Percentiles rank a stretch among this genome's conserved stretches.
phyloP scores from a whole-genome alignment of 2,797 vertebrate species.

The Myioborus miniatus region DNA sequence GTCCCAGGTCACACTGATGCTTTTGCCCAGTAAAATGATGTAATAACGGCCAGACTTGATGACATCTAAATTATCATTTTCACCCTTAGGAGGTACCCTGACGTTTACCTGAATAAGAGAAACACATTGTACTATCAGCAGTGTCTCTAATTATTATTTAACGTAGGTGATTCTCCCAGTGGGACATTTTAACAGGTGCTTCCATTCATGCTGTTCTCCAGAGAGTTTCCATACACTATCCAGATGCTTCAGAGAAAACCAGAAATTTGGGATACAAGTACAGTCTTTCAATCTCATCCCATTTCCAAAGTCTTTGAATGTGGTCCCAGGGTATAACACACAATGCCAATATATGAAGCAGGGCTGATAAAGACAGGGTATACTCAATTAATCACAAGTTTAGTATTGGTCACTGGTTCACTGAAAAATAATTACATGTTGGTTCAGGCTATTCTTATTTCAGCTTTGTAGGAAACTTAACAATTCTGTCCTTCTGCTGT shows the following conservation, averaged over 20 bases:
- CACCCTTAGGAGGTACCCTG: constrained; percentile 80
- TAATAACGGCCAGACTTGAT: constrained; percentile 88
- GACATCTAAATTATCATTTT: constrained; percentile 84
- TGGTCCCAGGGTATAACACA: neutral
- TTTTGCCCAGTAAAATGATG: constrained; percentile 84
- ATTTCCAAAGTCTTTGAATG: neutral
- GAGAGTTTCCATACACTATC: neutral
- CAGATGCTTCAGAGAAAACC: neutral
- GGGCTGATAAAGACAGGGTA: neutral
- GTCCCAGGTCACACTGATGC: constrained; percentile 91
- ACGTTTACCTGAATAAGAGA: constrained; percentile 82
- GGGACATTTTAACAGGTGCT: neutral
- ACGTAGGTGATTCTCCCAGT: neutral
- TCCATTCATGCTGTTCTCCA: neutral
- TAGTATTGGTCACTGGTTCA: neutral
- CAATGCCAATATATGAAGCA: neutral
- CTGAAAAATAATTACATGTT: neutral
- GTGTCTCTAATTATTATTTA: neutral
- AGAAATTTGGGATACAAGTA: neutral
- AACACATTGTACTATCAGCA: neutral
- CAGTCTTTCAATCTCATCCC: neutral
- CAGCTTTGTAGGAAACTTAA: neutral
- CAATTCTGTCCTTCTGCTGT: neutral
- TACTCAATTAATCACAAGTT: neutral
- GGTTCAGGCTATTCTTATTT: neutral